These are phyloP conservation scores for Philypnodon macrostomus DNA, from an alignment of 2,797 vertebrate species.

Conservation along the genomic window DNA sequence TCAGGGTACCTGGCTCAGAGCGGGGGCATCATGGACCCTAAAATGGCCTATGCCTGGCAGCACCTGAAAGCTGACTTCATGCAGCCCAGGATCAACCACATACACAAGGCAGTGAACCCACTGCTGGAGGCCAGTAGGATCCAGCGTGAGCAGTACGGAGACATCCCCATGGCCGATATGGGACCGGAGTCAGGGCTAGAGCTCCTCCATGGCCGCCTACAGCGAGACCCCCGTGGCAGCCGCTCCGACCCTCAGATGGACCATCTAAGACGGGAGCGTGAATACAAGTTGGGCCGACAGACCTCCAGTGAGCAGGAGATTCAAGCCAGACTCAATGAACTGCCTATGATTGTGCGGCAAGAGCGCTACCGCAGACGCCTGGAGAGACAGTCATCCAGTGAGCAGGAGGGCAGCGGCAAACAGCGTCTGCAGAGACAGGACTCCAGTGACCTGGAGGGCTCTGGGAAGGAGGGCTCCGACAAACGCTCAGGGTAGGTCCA, in stretches of 20 bases:
- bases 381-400: conserved; percentile 80
- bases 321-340: conserved; percentile 77
- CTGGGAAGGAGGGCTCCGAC: conserved; percentile 78
- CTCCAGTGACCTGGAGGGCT: conserved; percentile 85
- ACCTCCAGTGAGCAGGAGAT: conserved; percentile 79
- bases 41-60: conserved; percentile 79
- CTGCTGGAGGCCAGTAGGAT: conserved; percentile 65
- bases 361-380: conserved; percentile 77
- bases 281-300: conserved; percentile 77
- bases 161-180: conserved; percentile 73
- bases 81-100: conserved; percentile 85
- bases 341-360: conserved; percentile 75
- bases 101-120: conserved; percentile 77
- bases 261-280: conserved; percentile 78
- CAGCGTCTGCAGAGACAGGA: conserved; percentile 84
- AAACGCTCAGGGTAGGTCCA: conserved; percentile 76
- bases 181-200: conserved; percentile 76
- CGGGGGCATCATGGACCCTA: conserved; percentile 76
- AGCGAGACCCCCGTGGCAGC: conserved; percentile 77
- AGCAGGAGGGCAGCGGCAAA: conserved; percentile 80
- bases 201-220: conserved; percentile 73
- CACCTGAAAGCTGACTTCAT: conserved; percentile 86
- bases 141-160: conserved; percentile 63
- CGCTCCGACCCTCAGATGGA: conserved; percentile 80
- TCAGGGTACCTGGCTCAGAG: conserved; percentile 67